phyloP scores from a whole-genome alignment of 2,888 invertebrate species.

The Drosophila quinaria region DNA sequence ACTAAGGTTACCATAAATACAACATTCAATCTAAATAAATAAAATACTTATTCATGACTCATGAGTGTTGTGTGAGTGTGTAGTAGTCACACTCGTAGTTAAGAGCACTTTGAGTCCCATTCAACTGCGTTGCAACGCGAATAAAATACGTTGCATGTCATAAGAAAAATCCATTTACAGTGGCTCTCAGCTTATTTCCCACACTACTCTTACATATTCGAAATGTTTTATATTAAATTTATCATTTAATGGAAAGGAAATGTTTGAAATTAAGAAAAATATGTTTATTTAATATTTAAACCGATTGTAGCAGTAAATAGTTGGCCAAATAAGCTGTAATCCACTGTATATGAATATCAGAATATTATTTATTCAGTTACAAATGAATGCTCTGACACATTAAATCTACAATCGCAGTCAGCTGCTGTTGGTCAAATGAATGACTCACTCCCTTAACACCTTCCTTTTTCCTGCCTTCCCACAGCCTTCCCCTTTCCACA shows the following conservation, averaged over 20 bases:
- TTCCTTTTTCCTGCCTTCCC: not conserved
- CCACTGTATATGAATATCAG: constrained; percentile 7
- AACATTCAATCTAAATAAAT: constrained; percentile 4
- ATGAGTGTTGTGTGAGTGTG: constrained; percentile 4
- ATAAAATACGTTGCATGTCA: constrained; percentile 29
- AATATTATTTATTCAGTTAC: constrained; percentile 29
- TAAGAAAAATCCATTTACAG: constrained; percentile 1
- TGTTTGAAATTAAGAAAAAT: too few relatives aligned
- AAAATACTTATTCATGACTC: constrained; percentile 26
- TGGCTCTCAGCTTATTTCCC: too few relatives aligned
- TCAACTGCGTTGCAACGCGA: constrained; percentile 7
- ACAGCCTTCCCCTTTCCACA: not conserved
- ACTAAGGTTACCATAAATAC: constrained; percentile 6
- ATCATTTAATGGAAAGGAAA: too few relatives aligned
- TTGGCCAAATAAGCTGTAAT: too few relatives aligned
- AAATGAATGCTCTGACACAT: constrained; percentile 38
- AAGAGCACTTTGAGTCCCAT: constrained; percentile 12
- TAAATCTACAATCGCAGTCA: constrained; percentile 8
- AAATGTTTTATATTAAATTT: too few relatives aligned
- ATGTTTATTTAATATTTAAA: too few relatives aligned
- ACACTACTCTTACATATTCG: too few relatives aligned
- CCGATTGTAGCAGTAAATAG: too few relatives aligned
- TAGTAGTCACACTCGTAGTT: constrained; percentile 13
- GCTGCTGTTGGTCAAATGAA: not conserved
- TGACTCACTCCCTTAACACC: constrained; percentile 29